Evolutionary conservation across 2,797 vertebrate species (phyloP).

Genomic region (Anisognathus igniventris): DNA sequence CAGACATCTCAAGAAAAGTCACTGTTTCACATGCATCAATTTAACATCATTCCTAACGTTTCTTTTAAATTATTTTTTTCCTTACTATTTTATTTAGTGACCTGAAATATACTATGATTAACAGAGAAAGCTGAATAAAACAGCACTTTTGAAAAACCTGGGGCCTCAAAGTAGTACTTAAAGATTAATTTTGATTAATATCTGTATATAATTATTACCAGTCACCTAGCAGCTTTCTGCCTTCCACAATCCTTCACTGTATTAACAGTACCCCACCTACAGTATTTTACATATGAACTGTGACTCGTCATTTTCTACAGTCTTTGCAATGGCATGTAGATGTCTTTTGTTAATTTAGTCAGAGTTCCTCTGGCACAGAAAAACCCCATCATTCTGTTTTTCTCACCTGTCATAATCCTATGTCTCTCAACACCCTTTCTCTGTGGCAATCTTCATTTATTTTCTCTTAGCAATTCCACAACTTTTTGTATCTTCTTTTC

Average conservation of each 20-base stretch:
- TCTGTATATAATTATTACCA: conserved; percentile 38
- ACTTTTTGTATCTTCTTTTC: background rate
- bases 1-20: conserved; percentile 64
- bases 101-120: conserved; percentile 40
- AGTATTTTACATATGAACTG: conserved; percentile 29
- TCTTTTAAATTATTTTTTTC: conserved; percentile 26
- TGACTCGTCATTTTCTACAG: background rate
- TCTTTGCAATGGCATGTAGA: background rate
- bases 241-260: background rate
- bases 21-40: conserved; percentile 45
- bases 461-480: background rate
- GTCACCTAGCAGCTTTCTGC: conserved; percentile 3
- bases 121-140: conserved; percentile 26
- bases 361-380: background rate
- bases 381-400: background rate
- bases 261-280: background rate
- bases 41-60: conserved; percentile 50
- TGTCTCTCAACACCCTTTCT: background rate
- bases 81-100: conserved; percentile 40
- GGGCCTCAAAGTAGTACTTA: conserved; percentile 11
- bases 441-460: background rate
- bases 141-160: conserved; percentile 5
- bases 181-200: conserved; percentile 37
- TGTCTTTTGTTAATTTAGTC: conserved; percentile 30
- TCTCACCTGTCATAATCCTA: conserved; percentile 29